Evolutionary conservation across 1,140 invertebrate species (phyloP).

Genomic region (Euwallacea fornicatus): DNA sequence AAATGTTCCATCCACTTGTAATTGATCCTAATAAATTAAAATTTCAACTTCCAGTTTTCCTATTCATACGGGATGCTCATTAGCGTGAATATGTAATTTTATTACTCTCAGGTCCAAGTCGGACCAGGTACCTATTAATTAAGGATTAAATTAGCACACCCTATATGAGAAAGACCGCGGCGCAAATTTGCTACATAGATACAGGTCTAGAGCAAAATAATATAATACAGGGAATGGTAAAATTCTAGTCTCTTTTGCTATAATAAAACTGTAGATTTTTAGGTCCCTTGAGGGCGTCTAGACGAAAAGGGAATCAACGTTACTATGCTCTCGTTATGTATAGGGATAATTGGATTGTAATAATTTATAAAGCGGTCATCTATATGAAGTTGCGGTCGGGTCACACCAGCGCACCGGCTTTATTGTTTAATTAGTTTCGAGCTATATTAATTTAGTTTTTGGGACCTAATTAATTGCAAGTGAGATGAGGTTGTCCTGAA

Average conservation of each 20-base stretch:
- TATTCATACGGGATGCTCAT: slow-evolving; percentile 12
- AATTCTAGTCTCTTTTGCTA: neutral
- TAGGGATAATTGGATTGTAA: slow-evolving; percentile 4
- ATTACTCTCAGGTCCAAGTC: neutral
- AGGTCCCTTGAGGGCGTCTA: slow-evolving; percentile 1
- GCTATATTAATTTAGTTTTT: too few species aligned
- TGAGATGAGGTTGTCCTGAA: too few species aligned
- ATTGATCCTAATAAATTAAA: slow-evolving; percentile 25
- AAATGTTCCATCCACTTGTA: slow-evolving; percentile 19
- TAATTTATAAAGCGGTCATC: slow-evolving; percentile 5
- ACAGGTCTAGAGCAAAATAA: neutral
- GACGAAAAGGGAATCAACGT: neutral
- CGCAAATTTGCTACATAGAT: neutral
- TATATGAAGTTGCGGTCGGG: neutral
- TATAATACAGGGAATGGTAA: neutral
- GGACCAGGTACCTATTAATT: neutral
- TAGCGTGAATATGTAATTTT: slow-evolving; percentile 1
- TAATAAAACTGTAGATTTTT: neutral
- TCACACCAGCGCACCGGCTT: too few species aligned
- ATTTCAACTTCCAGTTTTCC: slow-evolving; percentile 10
- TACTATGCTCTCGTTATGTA: neutral
- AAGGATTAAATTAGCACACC: slow-evolving; percentile 4
- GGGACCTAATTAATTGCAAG: too few species aligned
- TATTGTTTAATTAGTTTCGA: too few species aligned
- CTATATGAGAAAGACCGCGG: neutral